These are phyloP conservation scores for Epizoanthus scotinus DNA, from an alignment of 92 coral and sea anemone species.

Conservation along the genomic window DNA sequence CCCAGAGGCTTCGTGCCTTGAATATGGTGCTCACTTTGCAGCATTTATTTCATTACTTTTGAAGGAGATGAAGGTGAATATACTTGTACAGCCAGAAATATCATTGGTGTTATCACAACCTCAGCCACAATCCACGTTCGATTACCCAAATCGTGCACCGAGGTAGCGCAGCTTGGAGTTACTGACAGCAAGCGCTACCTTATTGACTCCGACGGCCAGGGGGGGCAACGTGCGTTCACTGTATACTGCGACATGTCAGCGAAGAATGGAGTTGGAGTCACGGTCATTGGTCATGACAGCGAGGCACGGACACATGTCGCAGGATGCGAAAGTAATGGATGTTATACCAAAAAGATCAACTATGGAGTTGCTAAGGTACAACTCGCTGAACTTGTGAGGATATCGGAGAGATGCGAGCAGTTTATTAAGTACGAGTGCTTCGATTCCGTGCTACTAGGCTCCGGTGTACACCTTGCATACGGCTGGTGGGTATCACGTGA, in stretches of 20 bases:
- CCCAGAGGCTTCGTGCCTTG: background rate
- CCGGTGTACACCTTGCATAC: no score
- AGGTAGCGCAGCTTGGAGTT: background rate
- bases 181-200: constrained; percentile 3
- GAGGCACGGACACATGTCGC: background rate
- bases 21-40: background rate
- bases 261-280: constrained; percentile 50
- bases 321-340: background rate
- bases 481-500: constrained; percentile 70
- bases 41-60: background rate
- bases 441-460: background rate
- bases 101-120: background rate
- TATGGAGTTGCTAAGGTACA: constrained; percentile 15
- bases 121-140: background rate
- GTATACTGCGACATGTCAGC: constrained; percentile 25
- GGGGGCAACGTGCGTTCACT: constrained; percentile 3
- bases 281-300: constrained; percentile 29
- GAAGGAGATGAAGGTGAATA: constrained; percentile 23
- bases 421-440: constrained; percentile 47
- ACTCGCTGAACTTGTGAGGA: background rate
- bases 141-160: background rate
- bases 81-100: constrained; percentile 32
- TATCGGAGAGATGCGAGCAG: constrained; percentile 26
- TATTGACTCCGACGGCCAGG: background rate
- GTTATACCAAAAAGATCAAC: background rate